Conservation (phyloP, 2,888 invertebrate species). For the Morpho achilles region DNA sequence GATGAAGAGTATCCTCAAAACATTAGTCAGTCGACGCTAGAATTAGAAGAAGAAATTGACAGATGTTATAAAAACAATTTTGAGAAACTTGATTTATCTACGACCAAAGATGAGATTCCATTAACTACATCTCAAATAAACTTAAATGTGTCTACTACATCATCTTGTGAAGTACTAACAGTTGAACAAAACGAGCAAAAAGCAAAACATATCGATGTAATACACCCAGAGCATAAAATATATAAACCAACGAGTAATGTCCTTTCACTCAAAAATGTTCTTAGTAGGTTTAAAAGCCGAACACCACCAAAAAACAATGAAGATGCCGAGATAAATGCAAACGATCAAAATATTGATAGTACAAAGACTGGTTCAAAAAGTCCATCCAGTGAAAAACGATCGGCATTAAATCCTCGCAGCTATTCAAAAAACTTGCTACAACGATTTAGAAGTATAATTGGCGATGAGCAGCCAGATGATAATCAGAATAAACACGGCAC, state of each 20-base stretch:
- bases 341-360: conserved; percentile 59
- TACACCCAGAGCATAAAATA: conserved; percentile 90
- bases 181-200: conserved; percentile 64
- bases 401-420: conserved; percentile 64
- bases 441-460: conserved; percentile 71
- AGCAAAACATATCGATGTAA: conserved; percentile 64
- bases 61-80: conserved; percentile 73
- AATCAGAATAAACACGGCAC: conserved; percentile 50
- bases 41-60: conserved; percentile 73
- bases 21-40: conserved; percentile 70
- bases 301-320: conserved; percentile 61
- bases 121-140: conserved; percentile 61
- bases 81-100: conserved; percentile 54
- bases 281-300: conserved; percentile 73
- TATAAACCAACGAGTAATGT: conserved; percentile 82
- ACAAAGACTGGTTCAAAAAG: conserved; percentile 59
- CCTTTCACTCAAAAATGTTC: conserved; percentile 76
- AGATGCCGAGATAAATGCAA: conserved; percentile 61
- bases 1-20: conserved; percentile 57
- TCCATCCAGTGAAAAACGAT: conserved; percentile 61
- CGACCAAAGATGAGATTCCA: conserved; percentile 57
- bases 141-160: conserved; percentile 73
- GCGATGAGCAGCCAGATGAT: conserved; percentile 65
- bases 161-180: conserved; percentile 76
- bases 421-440: conserved; percentile 71